Evolutionary conservation across 2,888 invertebrate species (phyloP), one percentile per base, ranked within the genome.

Genomic region (Rhogogaster chlorosoma): DNA sequence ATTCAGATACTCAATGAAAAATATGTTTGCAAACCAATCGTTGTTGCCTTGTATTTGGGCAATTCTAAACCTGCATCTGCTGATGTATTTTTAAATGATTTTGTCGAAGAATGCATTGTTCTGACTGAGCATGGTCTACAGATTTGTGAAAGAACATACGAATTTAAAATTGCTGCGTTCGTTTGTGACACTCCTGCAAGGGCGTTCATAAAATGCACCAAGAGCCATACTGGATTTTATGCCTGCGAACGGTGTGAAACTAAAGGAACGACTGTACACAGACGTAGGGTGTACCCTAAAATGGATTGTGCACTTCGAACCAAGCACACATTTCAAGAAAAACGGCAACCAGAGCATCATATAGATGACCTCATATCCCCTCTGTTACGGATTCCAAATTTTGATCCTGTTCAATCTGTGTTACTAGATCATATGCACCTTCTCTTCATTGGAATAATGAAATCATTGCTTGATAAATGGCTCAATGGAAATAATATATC

Each of bases 371-470:
- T 18, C 26, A 45, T 18, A n/a, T 84, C 86, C 38, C 86, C 85
- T 22, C 61, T 86, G 38, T 12, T 78, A n/a, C 53, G 73, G 29
- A 83, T 86, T 32, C 77, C 83, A 15, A 49, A 71, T 49, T 85
- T 86, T 36, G 78, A 86, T 57, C 83, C 53, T 26, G 84, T 84
- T 22, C 22, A 53, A 53, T 67, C 32, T 9, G 85, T 86, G n/a
- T 64, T 83, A 12, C 45, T 86, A n/a, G 86, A 86, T 83, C 82
- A 85, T 57, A 85, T 86, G 86, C 86, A 86, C 77, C 73, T 86
- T 18, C 83, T 86, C 38, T 84, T 75, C 42, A 29, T 75, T 77
- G 86, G 85, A 26, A 82, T 83, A 36, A 84, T 83, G 86, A 78
- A 85, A 42, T 12, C 15, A 18, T 77, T 83, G 12, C 82, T 86